A percentile compares a stretch with the other conserved stretches of the same genome.
phyloP scores from a whole-genome alignment of 2,888 invertebrate genomes.

The Cantharis rufa region DNA sequence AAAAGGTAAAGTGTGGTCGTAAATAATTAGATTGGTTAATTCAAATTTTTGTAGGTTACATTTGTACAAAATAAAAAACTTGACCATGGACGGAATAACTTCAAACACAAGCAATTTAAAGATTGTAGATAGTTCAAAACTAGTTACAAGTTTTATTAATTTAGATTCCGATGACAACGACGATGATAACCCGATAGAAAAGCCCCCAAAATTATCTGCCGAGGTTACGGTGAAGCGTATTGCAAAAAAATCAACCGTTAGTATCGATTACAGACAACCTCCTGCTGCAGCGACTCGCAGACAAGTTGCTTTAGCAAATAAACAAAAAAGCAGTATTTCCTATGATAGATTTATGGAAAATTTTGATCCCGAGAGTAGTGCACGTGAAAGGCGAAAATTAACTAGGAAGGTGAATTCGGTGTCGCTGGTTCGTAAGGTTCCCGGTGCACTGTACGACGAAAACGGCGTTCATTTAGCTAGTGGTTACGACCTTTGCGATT shows the following conservation, averaged over 20 bases:
- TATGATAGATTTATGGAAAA: constrained; percentile 58
- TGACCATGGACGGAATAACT: not conserved
- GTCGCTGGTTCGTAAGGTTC: constrained; percentile 54
- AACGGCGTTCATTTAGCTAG: constrained; percentile 66
- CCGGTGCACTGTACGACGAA: constrained; percentile 71
- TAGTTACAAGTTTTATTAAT: constrained; percentile 1
- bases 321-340: constrained; percentile 10
- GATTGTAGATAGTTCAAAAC: not conserved
- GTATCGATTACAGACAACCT: constrained; percentile 15
- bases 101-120: not conserved
- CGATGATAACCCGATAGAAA: constrained; percentile 5
- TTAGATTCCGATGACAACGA: constrained; percentile 18
- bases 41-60: not conserved
- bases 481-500: constrained; percentile 81
- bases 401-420: constrained; percentile 66
- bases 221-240: constrained; percentile 21
- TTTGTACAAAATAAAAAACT: not conserved
- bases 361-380: constrained; percentile 80
- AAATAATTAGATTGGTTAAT: not conserved
- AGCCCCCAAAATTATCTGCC: not conserved
- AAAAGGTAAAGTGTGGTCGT: not conserved
- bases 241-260: constrained; percentile 34
- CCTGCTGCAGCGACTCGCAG: constrained; percentile 19
- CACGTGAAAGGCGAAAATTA: constrained; percentile 76
- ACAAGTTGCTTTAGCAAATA: constrained; percentile 32